Evolutionary conservation across 2,888 invertebrate genomes (phyloP).

Genomic region (Cenopis cana): DNA sequence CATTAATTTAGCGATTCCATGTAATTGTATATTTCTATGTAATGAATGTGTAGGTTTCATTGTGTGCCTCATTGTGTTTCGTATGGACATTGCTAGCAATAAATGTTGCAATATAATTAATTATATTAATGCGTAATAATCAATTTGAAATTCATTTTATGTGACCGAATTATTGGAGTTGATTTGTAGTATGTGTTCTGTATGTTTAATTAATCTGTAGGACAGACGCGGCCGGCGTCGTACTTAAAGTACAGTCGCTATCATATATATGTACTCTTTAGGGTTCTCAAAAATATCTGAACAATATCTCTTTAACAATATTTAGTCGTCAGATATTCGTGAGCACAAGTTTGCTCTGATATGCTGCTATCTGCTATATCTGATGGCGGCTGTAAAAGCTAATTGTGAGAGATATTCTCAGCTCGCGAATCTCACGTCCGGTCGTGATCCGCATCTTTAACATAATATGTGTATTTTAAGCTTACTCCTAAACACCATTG

Average conservation of each 20-base stretch:
- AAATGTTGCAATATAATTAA: conserved; percentile 71
- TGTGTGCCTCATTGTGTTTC: conserved; percentile 70
- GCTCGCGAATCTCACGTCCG: conserved; percentile 56
- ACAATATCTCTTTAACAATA: too few relatives aligned
- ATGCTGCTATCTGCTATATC: too few relatives aligned
- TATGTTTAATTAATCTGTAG: conserved; percentile 57
- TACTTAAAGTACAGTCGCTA: conserved; percentile 52
- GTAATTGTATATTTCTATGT: conserved; percentile 59
- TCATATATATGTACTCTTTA: too few relatives aligned
- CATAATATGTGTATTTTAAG: conserved; percentile 53
- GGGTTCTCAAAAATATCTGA: too few relatives aligned
- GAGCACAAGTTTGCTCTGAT: too few relatives aligned
- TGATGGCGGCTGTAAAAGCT: conserved; percentile 38
- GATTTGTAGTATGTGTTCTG: conserved; percentile 61
- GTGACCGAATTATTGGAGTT: conserved; percentile 54
- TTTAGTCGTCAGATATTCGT: too few relatives aligned
- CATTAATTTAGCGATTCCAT: conserved; percentile 71
- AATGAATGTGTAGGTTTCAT: conserved; percentile 59
- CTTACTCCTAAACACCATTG: conserved; percentile 79
- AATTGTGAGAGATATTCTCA: conserved; percentile 45
- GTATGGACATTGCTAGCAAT: conserved; percentile 69
- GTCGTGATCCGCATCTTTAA: conserved; percentile 52
- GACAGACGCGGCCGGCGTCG: conserved; percentile 56
- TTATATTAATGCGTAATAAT: conserved; percentile 51
- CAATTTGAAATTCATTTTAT: conserved; percentile 54